Base-by-base conservation (phyloP, 2,113 vertebrate genomes). In the Plectropomus leopardus region DNA sequence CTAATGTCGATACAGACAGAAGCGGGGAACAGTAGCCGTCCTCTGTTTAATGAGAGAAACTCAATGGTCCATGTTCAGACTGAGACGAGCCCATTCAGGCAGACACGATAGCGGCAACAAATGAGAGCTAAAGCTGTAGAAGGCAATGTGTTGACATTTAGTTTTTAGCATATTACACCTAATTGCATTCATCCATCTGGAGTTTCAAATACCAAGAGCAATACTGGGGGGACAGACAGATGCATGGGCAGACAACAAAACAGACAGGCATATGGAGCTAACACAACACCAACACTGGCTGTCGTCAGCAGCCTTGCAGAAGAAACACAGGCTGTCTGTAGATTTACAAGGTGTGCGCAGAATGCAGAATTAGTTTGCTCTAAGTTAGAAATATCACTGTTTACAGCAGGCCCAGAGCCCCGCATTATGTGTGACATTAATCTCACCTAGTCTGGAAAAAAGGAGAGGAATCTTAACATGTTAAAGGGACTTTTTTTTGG, bases 111-210 rank as follows among this genome's bases (percentile, higher is more conserved):
- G 67, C 16, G 0, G 80, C 81, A 65, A 76, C 77, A 86, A 88
- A 87, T 78, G 82, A 83, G 73, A 69, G 53, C 80, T 79, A 53
- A 71, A 61, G 64, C 84, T 64, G 28, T 50, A 64, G 76, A 85
- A 55, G 81, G 68, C 76, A 58, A 72, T 44, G 66, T 86, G 74
- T 86, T 86, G 91, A 73, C 88, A 90, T 93, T 91, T 91, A 40
- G 74, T 76, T 88, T 81, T 73, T 66, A 80, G 78, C 61, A 55
- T 79, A 79, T 88, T 78, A 87, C 73, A 73, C 75, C 76, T 87
- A 82, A 91, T 82, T 86, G 83, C 81, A 72, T 72, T 80, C 85
- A 86, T 90, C 88, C 89, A 90, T 90, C 86, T 86, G 89, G 75
- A 84, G 67, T 71, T 80, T 82, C 60, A 80, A 72, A 85, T 83